Percentiles rank a stretch among this genome's conserved stretches.
Evolutionary conservation across 2,888 invertebrate genomes (phyloP).

Genomic region (Spodoptera picta): DNA sequence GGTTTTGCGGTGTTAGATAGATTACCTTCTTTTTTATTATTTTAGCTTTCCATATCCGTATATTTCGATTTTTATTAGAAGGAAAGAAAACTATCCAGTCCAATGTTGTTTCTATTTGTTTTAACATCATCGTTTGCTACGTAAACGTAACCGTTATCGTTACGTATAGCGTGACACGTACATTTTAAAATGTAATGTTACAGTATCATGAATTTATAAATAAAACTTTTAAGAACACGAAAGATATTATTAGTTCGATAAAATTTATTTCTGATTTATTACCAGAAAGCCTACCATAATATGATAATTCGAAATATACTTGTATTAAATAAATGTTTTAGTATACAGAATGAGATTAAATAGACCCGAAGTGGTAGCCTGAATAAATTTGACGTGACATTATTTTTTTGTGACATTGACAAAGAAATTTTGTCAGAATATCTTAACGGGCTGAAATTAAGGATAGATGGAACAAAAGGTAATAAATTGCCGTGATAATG

Average conservation of each 20-base stretch:
- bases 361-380: too few species aligned
- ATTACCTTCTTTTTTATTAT: neutral
- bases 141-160: neutral
- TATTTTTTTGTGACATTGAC: neutral
- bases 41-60: too few species aligned
- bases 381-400: too few species aligned
- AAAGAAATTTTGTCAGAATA: constrained; percentile 17
- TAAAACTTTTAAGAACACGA: neutral
- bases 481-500: constrained; percentile 32
- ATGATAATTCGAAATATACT: too few species aligned
- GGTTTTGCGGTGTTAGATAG: neutral
- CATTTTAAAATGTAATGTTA: constrained; percentile 2
- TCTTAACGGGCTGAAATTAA: constrained; percentile 24
- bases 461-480: constrained; percentile 26
- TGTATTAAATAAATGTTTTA: too few species aligned
- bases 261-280: too few species aligned
- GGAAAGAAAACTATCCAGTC: too few species aligned
- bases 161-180: neutral
- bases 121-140: neutral
- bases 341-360: too few species aligned
- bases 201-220: neutral
- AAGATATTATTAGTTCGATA: neutral
- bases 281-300: too few species aligned
- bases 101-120: too few species aligned
- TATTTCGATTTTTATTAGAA: neutral